These are phyloP conservation scores for Nesogale talazaci DNA, from an alignment of 2,113 vertebrate genomes.

Conservation along the genomic window DNA sequence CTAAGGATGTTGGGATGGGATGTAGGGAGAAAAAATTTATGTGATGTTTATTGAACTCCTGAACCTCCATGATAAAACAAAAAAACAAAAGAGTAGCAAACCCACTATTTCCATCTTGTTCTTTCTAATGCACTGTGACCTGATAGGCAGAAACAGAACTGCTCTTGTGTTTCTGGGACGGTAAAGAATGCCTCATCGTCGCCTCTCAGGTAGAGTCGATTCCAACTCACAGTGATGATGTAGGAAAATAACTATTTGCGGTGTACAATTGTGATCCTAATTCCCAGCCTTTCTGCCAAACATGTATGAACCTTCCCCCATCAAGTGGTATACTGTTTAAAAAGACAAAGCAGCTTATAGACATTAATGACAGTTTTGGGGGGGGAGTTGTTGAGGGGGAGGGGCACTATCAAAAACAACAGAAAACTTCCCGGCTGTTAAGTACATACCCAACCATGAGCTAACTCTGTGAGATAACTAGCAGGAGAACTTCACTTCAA, in stretches of 20 bases:
- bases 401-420: background rate
- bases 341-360: constrained; percentile 45
- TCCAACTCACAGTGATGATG: background rate
- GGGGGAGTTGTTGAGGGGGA: background rate
- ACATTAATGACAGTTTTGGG: constrained; percentile 50
- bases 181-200: too few relatives aligned
- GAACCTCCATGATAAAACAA: constrained; percentile 47
- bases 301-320: constrained; percentile 11
- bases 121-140: too few relatives aligned
- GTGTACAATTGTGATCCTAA: background rate
- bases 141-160: too few relatives aligned
- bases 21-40: background rate
- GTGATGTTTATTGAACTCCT: constrained; percentile 20
- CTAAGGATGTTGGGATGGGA: background rate
- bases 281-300: constrained; percentile 14
- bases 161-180: too few relatives aligned
- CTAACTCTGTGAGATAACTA: constrained; percentile 27
- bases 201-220: too few relatives aligned
- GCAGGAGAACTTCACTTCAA: constrained; percentile 35
- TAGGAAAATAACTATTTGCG: constrained; percentile 43
- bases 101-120: too few relatives aligned
- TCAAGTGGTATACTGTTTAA: constrained; percentile 57
- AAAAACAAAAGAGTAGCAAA: background rate
- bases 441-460: constrained; percentile 61
- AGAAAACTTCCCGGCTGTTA: constrained; percentile 41